Conservation (phyloP, 2,888 invertebrate genomes). For the Sinopyrophorus schimmeli region DNA sequence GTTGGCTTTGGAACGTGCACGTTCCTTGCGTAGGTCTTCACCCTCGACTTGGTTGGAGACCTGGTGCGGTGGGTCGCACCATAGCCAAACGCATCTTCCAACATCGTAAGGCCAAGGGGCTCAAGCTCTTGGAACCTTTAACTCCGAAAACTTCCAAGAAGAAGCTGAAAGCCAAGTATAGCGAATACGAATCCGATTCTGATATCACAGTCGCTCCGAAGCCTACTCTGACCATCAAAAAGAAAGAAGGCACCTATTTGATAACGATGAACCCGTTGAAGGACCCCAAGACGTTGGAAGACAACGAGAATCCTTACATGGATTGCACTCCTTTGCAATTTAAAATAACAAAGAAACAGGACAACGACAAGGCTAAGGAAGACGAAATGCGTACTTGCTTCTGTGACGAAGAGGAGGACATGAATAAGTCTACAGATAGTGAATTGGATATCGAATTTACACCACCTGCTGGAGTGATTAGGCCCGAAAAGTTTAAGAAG, state of each 20-base stretch:
- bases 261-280: slow-evolving; percentile 71
- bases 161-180: slow-evolving; percentile 53
- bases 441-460: slow-evolving; percentile 74
- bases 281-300: slow-evolving; percentile 60
- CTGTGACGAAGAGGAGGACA: slow-evolving; percentile 54
- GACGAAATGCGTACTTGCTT: slow-evolving; percentile 50
- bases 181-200: slow-evolving; percentile 51
- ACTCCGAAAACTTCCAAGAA: slow-evolving; percentile 49
- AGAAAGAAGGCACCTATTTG: slow-evolving; percentile 66
- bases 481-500: slow-evolving; percentile 58
- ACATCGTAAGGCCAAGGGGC: slow-evolving; percentile 45
- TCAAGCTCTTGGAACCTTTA: slow-evolving; percentile 35
- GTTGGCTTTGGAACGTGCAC: slow-evolving; percentile 66
- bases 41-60: slow-evolving; percentile 61
- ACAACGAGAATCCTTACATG: slow-evolving; percentile 68
- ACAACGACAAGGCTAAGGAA: slow-evolving; percentile 53
- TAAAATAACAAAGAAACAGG: slow-evolving; percentile 65
- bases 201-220: slow-evolving; percentile 60
- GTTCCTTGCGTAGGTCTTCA: slow-evolving; percentile 43
- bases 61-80: slow-evolving; percentile 61
- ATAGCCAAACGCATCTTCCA: slow-evolving; percentile 48
- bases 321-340: slow-evolving; percentile 71
- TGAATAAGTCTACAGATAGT: slow-evolving; percentile 61
- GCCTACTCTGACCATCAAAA: slow-evolving; percentile 66
- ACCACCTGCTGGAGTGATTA: slow-evolving; percentile 70